Conservation (phyloP, 2,888 invertebrate species). For the Himalopsyche japonica region DNA sequence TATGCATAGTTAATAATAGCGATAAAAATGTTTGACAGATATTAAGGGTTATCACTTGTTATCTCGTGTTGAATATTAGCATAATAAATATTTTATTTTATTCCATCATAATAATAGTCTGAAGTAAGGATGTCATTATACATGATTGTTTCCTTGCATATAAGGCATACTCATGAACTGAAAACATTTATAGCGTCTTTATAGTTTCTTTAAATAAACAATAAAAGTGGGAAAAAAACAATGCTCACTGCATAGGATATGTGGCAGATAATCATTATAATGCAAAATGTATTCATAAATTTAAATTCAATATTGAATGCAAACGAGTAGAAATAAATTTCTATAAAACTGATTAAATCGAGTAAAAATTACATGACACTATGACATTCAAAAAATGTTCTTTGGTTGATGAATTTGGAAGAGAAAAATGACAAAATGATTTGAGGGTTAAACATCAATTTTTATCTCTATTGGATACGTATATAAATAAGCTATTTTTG, state of each 20-base stretch:
- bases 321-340: not conserved
- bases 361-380: not conserved
- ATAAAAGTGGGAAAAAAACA: not conserved
- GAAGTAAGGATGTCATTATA: too few species aligned
- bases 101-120: not conserved
- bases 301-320: not conserved
- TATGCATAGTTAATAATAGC: not conserved
- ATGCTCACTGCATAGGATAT: not conserved
- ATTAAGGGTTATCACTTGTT: not conserved
- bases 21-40: not conserved
- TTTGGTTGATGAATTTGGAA: not conserved
- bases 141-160: too few species aligned
- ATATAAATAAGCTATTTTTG: too few species aligned
- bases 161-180: too few species aligned
- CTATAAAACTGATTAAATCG: not conserved
- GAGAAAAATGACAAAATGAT: not conserved
- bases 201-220: not conserved
- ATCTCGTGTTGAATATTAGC: not conserved
- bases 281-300: not conserved
- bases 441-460: too few species aligned
- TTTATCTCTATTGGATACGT: too few species aligned
- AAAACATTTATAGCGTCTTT: not conserved
- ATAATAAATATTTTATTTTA: not conserved
- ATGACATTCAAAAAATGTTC: not conserved
- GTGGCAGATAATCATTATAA: not conserved